Percentiles rank a stretch among this genome's conserved stretches.
Conservation (phyloP, 1,140 invertebrate genomes). For the Latrodectus geometricus region DNA sequence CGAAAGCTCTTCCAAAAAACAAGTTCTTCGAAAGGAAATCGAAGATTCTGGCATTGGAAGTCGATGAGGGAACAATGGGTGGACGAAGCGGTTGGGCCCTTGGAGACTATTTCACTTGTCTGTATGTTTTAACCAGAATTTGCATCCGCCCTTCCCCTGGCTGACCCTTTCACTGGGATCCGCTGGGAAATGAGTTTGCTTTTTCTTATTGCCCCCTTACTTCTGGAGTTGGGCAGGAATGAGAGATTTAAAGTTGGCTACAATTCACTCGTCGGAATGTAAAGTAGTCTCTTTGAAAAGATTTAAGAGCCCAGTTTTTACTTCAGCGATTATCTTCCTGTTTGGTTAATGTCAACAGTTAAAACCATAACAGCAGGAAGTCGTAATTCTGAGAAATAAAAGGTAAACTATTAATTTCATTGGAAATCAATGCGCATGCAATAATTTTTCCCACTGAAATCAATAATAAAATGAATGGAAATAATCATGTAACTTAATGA, state of each 20-base stretch:
- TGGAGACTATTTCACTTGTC: neutral
- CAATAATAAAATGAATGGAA: too few species aligned
- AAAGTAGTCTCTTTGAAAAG: too few species aligned
- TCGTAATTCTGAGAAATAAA: too few species aligned
- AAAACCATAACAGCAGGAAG: too few species aligned
- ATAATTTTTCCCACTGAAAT: too few species aligned
- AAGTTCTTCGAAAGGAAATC: conserved; percentile 51
- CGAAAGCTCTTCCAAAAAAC: conserved; percentile 8
- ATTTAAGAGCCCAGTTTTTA: too few species aligned
- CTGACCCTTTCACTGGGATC: neutral
- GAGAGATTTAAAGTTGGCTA: neutral
- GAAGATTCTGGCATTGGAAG: conserved; percentile 46
- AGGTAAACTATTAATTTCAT: too few species aligned
- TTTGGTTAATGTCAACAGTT: too few species aligned
- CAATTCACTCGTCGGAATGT: too few species aligned
- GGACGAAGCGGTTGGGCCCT: conserved; percentile 12
- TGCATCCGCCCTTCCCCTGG: conserved; percentile 28
- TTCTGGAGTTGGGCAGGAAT: neutral
- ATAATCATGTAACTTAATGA: too few species aligned
- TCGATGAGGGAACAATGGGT: conserved; percentile 49
- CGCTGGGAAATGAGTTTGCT: neutral
- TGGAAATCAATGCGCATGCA: too few species aligned
- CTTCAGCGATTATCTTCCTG: too few species aligned
- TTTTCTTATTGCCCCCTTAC: neutral
- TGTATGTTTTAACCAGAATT: conserved; percentile 37